Evolutionary conservation across 2,113 vertebrate species (phyloP).

Genomic region (Brachypteracias leptosomus): DNA sequence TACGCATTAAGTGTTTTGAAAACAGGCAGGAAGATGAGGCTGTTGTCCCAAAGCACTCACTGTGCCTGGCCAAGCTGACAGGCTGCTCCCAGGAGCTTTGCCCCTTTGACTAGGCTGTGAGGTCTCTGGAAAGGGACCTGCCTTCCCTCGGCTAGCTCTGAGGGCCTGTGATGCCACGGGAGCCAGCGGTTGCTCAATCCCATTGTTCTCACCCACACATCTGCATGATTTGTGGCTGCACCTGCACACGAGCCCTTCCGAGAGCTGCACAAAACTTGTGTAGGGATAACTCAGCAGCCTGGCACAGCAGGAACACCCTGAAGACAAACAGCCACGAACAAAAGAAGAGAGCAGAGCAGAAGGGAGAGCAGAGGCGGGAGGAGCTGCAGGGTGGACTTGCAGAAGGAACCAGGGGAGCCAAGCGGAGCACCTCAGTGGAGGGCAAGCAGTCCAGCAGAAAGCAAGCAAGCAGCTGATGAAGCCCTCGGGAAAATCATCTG

Average conservation of each 20-base stretch:
- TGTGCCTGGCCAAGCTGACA: neutral
- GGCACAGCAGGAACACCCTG: neutral
- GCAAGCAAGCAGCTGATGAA: neutral
- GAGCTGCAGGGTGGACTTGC: neutral
- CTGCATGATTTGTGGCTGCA: neutral
- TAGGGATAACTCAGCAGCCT: neutral
- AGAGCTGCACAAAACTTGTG: neutral
- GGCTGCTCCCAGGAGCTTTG: neutral
- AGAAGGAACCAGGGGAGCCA: neutral
- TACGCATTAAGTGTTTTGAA: neutral
- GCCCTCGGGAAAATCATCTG: neutral
- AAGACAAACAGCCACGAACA: neutral
- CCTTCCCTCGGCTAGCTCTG: neutral
- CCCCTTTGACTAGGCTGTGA: too few relatives aligned
- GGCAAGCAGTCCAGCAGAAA: neutral
- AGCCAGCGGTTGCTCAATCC: neutral
- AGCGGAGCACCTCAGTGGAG: neutral
- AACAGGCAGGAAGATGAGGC: neutral
- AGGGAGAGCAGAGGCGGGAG: neutral
- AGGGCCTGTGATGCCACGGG: neutral
- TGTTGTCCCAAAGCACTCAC: neutral
- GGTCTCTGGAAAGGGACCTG: neutral
- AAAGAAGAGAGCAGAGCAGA: neutral
- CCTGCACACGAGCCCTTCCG: neutral
- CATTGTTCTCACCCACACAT: neutral